Conservation (phyloP, 2,888 invertebrate genomes). For the Athripsodes cinereus region DNA sequence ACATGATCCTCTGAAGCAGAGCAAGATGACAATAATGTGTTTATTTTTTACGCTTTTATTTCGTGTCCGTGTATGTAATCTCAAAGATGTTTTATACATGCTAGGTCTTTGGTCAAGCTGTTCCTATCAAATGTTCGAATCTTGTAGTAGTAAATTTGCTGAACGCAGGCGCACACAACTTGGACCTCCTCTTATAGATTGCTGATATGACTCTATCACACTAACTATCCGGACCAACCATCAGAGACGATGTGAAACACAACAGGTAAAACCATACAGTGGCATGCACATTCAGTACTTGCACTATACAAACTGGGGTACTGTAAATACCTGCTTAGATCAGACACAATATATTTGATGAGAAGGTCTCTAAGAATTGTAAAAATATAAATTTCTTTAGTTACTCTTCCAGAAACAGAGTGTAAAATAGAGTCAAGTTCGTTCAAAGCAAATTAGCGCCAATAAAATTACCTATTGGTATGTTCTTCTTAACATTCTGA, state of each 20-base stretch:
- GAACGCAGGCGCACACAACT: slow-evolving; percentile 9
- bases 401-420: too few species aligned
- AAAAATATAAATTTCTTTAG: too few species aligned
- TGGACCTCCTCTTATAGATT: slow-evolving; percentile 16
- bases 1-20: not conserved
- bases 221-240: slow-evolving; percentile 13
- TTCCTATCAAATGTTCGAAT: slow-evolving; percentile 18
- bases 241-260: slow-evolving; percentile 6
- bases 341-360: too few species aligned
- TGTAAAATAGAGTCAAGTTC: too few species aligned
- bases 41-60: not conserved
- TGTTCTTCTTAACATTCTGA: too few species aligned
- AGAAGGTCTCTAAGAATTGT: too few species aligned
- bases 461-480: too few species aligned
- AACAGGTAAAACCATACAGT: too few species aligned
- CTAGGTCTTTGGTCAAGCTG: slow-evolving; percentile 8
- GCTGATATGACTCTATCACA: slow-evolving; percentile 23
- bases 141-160: slow-evolving; percentile 22
- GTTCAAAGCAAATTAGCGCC: too few species aligned
- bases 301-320: too few species aligned
- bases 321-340: too few species aligned
- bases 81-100: not conserved
- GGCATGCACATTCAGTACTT: too few species aligned
- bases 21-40: not conserved
- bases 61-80: not conserved